These are phyloP conservation scores for Tangara arthus DNA, from an alignment of 2,797 vertebrate genomes.

Conservation along the genomic window DNA sequence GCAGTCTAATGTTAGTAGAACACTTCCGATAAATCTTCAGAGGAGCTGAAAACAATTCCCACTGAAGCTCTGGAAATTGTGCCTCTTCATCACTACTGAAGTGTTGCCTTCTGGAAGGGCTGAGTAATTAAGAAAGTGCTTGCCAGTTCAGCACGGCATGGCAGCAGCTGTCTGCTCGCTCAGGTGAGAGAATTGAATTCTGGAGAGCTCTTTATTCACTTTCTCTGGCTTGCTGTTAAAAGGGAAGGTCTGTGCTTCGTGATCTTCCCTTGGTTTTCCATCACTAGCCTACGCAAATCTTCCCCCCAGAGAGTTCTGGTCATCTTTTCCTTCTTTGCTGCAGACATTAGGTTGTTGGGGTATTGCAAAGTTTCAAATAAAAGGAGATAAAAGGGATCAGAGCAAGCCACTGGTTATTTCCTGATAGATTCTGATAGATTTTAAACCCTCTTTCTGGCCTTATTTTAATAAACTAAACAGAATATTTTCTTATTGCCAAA, in stretches of 20 bases:
- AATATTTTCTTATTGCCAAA: background rate
- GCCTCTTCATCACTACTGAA: slow-evolving; percentile 22
- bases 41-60: background rate
- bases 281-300: background rate
- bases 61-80: slow-evolving; percentile 1
- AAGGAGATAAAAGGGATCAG: background rate
- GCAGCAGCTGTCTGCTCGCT: slow-evolving; percentile 38
- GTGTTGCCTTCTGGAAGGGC: slow-evolving; percentile 22
- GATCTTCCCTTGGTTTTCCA: background rate
- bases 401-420: background rate
- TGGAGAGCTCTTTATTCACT: slow-evolving; percentile 23
- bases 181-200: slow-evolving; percentile 41
- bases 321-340: background rate
- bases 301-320: background rate
- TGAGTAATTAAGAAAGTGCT: slow-evolving; percentile 43
- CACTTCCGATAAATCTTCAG: background rate
- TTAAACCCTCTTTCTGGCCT: background rate
- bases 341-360: background rate
- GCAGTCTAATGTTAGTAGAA: background rate
- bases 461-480: background rate
- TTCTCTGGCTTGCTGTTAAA: background rate
- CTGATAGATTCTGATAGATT: background rate
- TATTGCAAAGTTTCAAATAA: background rate
- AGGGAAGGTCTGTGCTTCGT: background rate
- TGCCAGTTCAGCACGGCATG: background rate